phyloP scores from a whole-genome alignment of 2,888 invertebrate species.

The Choristoneura rosaceana region DNA sequence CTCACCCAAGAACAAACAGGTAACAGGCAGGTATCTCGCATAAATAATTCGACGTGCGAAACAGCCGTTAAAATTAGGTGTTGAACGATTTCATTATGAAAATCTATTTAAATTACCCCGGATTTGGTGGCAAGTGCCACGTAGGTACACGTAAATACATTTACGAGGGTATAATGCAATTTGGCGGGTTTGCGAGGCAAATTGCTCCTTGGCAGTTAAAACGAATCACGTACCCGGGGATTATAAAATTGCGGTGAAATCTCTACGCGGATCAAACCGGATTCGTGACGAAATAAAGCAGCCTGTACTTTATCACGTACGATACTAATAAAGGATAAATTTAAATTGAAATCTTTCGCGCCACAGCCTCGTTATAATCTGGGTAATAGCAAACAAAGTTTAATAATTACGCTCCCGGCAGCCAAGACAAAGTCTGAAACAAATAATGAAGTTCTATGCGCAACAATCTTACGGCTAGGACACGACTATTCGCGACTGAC shows the following conservation, averaged over 20 bases:
- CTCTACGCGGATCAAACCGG: conserved; percentile 64
- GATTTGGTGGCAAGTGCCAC: conserved; percentile 49
- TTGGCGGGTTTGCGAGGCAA: conserved; percentile 63
- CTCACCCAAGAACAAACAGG: neutral
- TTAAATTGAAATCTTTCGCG: conserved; percentile 34
- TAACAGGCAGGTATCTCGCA: conserved; percentile 26
- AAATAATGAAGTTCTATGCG: conserved; percentile 11
- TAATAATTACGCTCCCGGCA: conserved; percentile 14
- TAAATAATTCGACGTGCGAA: conserved; percentile 24
- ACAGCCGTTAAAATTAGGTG: conserved; percentile 41
- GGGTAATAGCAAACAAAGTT: conserved; percentile 17
- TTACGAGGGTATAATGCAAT: conserved; percentile 65
- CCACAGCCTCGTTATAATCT: conserved; percentile 8
- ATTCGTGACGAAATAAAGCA: conserved; percentile 54
- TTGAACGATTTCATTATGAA: conserved; percentile 53
- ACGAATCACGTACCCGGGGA: conserved; percentile 71
- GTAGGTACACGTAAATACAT: conserved; percentile 48
- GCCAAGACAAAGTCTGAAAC: neutral
- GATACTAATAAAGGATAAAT: neutral
- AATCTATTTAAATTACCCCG: conserved; percentile 62
- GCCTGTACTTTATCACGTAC: conserved; percentile 50
- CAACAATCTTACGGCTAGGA: neutral
- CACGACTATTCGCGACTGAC: too few species aligned
- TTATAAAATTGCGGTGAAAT: conserved; percentile 74
- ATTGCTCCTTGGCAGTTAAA: conserved; percentile 73